Conservation (phyloP, 2,113 vertebrate species). For the Pelusios castaneus region DNA sequence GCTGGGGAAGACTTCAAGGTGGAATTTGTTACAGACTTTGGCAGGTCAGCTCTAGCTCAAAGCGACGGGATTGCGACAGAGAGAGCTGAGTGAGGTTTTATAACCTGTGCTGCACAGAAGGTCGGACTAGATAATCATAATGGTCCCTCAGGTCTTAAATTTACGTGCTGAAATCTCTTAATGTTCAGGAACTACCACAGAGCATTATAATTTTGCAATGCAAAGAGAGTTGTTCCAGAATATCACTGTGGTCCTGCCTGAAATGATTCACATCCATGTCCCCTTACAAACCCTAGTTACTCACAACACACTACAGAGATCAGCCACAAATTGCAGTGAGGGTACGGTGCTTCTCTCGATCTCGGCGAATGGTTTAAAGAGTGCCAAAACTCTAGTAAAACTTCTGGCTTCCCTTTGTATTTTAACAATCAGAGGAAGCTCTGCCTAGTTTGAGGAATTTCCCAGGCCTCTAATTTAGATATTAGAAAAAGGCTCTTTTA, state of each 20-base stretch:
- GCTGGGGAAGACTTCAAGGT: rapidly evolving
- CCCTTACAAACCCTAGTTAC: neutral
- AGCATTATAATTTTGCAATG: neutral
- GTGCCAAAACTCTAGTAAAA: slow-evolving; percentile 57
- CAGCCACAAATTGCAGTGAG: neutral
- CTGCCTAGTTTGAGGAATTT: slow-evolving; percentile 81
- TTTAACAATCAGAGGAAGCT: slow-evolving; percentile 79
- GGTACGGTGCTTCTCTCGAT: neutral
- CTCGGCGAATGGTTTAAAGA: slow-evolving; percentile 68
- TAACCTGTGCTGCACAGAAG: neutral
- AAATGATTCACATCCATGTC: neutral
- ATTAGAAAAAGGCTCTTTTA: slow-evolving; percentile 71
- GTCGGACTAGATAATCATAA: neutral
- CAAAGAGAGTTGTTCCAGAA: neutral
- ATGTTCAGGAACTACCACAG: neutral
- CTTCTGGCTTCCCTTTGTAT: slow-evolving; percentile 67
- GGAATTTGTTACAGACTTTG: neutral
- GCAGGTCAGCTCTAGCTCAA: neutral
- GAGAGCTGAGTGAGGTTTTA: neutral
- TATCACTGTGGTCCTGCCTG: neutral
- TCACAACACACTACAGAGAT: neutral
- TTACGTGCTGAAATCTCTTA: neutral
- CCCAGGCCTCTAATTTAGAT: slow-evolving; percentile 76
- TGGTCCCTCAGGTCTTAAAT: neutral
- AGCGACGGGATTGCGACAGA: neutral